Evolutionary conservation across 1,140 invertebrate genomes (phyloP).

Genomic region (Lanistes nyassanus): DNA sequence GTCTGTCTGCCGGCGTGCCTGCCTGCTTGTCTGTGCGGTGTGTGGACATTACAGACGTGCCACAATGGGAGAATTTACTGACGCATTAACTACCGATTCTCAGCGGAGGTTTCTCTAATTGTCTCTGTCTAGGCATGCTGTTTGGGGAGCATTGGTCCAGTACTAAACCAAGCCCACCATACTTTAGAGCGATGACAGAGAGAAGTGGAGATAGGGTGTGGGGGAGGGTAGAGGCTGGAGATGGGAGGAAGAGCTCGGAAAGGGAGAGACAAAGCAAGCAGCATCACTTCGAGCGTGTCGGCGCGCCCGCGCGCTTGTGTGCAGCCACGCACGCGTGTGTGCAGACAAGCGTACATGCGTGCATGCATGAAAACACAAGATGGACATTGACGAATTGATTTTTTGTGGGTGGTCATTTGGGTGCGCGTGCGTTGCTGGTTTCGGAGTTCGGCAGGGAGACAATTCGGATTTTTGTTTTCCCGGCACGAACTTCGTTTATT

Average conservation of each 20-base stretch:
- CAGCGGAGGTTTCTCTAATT: background rate
- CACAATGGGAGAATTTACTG: too few relatives aligned
- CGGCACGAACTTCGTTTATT: too few relatives aligned
- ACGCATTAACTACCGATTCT: too few relatives aligned
- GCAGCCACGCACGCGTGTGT: conserved; percentile 2
- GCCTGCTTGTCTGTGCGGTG: background rate
- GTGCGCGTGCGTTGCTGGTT: background rate
- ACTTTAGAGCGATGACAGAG: background rate
- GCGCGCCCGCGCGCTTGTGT: conserved; percentile 1
- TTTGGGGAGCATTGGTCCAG: background rate
- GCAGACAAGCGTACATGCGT: background rate
- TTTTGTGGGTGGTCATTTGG: background rate
- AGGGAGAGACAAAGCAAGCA: background rate
- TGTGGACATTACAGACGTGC: too few relatives aligned
- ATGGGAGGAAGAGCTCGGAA: background rate
- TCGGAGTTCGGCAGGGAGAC: background rate
- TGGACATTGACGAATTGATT: background rate
- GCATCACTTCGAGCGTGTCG: background rate
- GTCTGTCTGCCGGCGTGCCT: background rate
- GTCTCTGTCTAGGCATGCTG: background rate
- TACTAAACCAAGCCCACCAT: too few relatives aligned
- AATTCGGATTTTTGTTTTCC: background rate
- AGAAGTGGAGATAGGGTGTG: background rate
- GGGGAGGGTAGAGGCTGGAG: background rate
- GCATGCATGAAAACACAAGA: background rate